Base-by-base conservation (phyloP, 2,113 vertebrate genomes). In the Onychostoma macrolepis region DNA sequence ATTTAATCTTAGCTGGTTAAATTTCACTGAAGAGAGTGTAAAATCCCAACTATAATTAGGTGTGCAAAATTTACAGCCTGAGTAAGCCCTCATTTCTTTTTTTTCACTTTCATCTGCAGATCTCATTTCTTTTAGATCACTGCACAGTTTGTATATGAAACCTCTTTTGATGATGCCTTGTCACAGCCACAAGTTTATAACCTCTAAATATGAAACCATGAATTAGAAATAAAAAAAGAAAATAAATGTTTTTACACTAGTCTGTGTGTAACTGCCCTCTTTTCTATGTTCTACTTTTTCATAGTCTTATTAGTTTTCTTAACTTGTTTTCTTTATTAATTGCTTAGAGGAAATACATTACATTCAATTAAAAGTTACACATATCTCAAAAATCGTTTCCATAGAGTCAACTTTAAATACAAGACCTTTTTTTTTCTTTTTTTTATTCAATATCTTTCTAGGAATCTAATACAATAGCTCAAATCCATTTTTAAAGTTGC, bases 1-100 rank as follows among this genome's bases (percentile, higher is more conserved):
- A 89, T 90, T 91, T 89, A 89, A 87, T 36, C 69, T 79, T 21
- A 85, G 86, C 86, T 89, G 88, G 78, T 91, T 78, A 43, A 58
- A 84, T 88, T 87, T 89, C 89, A 89, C n/a, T 36, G 83, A 84
- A 38, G 83, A 85, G 83, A 89, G 87, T 76, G 69, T 86, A 86
- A 83, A 85, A 88, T 48, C 80, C 80, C 65, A 69, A 84, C 84
- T 81, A 72, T 77, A 87, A 84, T 78, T 79, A 89, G 87, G 81
- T 61, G 74, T 81, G 86, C 75, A 53, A 80, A 87, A 84, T 90
- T 84, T 88, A 88, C 79, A 67, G 89, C 61, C 83, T 63, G 63
- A 33, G 13, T 50, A 36, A 87, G 86, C 56, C 56, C 21, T 58
- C 56, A 3, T 58, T 75, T 86, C 87, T 90, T 83, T 30, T 72